phyloP scores from a whole-genome alignment of 2,113 vertebrate species.

The Hymenochirus boettgeri region DNA sequence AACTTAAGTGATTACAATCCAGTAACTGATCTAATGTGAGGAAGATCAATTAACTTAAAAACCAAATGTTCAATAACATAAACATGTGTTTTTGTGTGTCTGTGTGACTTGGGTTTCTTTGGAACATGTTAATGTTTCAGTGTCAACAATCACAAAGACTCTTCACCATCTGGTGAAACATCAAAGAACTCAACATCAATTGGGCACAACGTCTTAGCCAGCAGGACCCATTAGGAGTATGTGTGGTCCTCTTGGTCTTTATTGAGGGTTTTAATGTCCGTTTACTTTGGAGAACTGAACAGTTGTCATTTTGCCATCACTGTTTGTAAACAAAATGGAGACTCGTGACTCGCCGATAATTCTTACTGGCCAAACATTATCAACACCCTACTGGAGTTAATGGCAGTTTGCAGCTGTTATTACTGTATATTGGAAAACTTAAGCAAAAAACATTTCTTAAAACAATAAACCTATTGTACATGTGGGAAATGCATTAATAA shows the following conservation, averaged over 20 bases:
- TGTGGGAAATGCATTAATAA: too few species aligned
- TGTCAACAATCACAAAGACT: constrained; percentile 15
- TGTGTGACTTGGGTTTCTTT: not conserved
- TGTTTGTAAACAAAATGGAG: not conserved
- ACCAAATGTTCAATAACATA: too few species aligned
- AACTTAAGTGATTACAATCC: too few species aligned
- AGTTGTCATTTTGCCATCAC: not conserved
- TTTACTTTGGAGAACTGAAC: not conserved
- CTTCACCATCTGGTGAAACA: constrained; percentile 27
- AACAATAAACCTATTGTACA: too few species aligned
- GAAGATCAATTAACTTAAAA: too few species aligned
- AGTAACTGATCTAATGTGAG: too few species aligned
- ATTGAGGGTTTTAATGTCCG: constrained; percentile 1
- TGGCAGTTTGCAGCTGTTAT: too few species aligned
- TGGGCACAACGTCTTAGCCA: not conserved
- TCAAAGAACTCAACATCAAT: constrained; percentile 21
- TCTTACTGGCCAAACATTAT: not conserved
- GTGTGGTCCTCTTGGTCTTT: constrained; percentile 12
- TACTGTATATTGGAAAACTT: too few species aligned
- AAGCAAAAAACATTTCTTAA: too few species aligned
- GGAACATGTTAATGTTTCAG: constrained; percentile 6
- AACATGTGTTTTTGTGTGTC: too few species aligned
- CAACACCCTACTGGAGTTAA: not conserved
- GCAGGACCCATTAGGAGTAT: not conserved
- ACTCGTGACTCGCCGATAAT: not conserved